A percentile compares a stretch with the other conserved stretches of the same genome.
Evolutionary conservation across 2,113 vertebrate genomes (phyloP).

Genomic region (Mugil cephalus): DNA sequence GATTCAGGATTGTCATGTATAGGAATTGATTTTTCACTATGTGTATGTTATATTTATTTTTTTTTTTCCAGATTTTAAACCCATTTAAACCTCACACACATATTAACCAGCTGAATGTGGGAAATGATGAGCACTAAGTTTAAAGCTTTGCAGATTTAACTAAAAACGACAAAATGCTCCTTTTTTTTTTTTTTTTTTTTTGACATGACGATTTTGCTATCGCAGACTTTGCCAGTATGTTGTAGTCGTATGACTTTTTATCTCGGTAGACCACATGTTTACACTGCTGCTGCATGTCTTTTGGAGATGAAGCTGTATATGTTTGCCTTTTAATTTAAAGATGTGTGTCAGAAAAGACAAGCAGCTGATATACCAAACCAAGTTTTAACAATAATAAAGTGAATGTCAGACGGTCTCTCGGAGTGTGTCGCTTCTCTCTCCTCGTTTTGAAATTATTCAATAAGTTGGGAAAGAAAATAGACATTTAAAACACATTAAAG

Average conservation of each 20-base stretch:
- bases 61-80: slow-evolving; percentile 22
- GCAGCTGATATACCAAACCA: slow-evolving; percentile 82
- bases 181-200: slow-evolving; percentile 18
- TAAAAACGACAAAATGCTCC: slow-evolving; percentile 39
- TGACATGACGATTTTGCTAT: slow-evolving; percentile 40
- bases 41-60: slow-evolving; percentile 76
- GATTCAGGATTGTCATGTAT: neutral
- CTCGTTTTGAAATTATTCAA: neutral
- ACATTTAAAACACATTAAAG: no score
- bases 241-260: slow-evolving; percentile 64
- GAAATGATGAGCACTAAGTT: slow-evolving; percentile 22
- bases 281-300: slow-evolving; percentile 77
- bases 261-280: slow-evolving; percentile 68
- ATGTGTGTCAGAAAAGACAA: slow-evolving; percentile 65
- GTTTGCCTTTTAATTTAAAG: slow-evolving; percentile 75
- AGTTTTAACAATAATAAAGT: slow-evolving; percentile 84
- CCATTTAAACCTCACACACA: slow-evolving; percentile 23
- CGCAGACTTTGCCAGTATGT: slow-evolving; percentile 42
- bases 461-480: neutral
- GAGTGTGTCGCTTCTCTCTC: neutral
- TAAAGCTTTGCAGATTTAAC: slow-evolving; percentile 38
- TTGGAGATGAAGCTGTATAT: slow-evolving; percentile 75
- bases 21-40: slow-evolving; percentile 49
- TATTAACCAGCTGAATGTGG: slow-evolving; percentile 23
- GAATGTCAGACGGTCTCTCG: slow-evolving; percentile 66